Evolutionary conservation across 2,888 invertebrate species (phyloP).

Genomic region (Osmoderma eremita): DNA sequence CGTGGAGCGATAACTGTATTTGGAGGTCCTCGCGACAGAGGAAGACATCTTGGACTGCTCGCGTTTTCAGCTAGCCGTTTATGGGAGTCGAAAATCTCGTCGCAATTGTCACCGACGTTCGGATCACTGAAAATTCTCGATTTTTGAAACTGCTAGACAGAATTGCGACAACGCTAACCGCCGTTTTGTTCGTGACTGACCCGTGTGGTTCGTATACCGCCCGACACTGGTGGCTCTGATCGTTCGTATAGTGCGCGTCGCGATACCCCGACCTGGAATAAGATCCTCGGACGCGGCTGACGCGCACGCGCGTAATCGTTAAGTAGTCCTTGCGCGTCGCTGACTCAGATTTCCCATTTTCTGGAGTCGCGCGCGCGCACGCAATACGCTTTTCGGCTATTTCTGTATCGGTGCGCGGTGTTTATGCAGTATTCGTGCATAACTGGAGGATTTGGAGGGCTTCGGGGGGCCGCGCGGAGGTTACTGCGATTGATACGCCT

Average conservation of each 20-base stretch:
- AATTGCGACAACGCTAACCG: constrained; percentile 57
- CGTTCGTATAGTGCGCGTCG: constrained; percentile 69
- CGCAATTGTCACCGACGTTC: neutral
- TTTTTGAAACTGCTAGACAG: too few species aligned
- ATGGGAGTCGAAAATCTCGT: constrained; percentile 12
- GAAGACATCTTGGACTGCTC: constrained; percentile 57
- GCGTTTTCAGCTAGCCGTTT: too few species aligned
- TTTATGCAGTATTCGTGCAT: constrained; percentile 55
- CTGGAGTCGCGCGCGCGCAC: constrained; percentile 44
- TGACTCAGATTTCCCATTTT: constrained; percentile 58
- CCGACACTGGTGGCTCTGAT: constrained; percentile 69
- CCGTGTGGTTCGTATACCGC: constrained; percentile 66
- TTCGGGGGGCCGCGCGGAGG: neutral
- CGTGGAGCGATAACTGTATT: constrained; percentile 91
- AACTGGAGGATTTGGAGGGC: constrained; percentile 33
- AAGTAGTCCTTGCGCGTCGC: constrained; percentile 49
- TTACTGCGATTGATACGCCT: constrained; percentile 10
- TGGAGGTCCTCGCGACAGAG: constrained; percentile 77
- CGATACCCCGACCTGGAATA: constrained; percentile 60
- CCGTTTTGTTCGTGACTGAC: constrained; percentile 58
- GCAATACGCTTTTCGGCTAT: constrained; percentile 53
- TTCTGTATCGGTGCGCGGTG: constrained; percentile 50
- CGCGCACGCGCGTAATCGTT: constrained; percentile 53
- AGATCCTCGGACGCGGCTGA: constrained; percentile 50
- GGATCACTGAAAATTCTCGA: too few species aligned